Evolutionary conservation across 2,888 invertebrate genomes (phyloP), one percentile per base, ranked within the genome.

Genomic region (Eupithecia pulchellata): DNA sequence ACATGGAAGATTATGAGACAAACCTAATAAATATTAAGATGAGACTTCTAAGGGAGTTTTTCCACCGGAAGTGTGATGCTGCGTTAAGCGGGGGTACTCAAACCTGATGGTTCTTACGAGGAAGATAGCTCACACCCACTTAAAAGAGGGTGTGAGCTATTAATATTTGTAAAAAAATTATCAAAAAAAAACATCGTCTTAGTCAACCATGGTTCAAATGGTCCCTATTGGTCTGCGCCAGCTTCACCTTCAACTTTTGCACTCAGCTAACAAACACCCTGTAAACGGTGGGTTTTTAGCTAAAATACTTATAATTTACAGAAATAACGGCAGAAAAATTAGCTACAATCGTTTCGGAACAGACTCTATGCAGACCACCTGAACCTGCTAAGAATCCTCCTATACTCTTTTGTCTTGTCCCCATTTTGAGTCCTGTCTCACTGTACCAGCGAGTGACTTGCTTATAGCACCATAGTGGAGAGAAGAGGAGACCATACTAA

Each of bases 401-500:
- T 9, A 13, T 29, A 95, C 95, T 80, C 95, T 95, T 73, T 94
- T 94, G 83, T 96, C 96, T 86, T 96, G 96, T 9, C 97, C 97
- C 42, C 1, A 94, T 91, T 17, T 17, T 17, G 6, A 29, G 29
- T 13, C 94, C 95, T 1, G 94, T 91, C 82, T 97, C 96, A 73
- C 94, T 95, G 82, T 91, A 95, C 97, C 97, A 97, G 62, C 95
- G 88, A 0, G 93, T 94, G 9, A 95, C 93, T 0, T 96, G 96
- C 82, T 97, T 96, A 82, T 95, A 96, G 83, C 96, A 96, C 96
- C 96, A 97, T 52, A 96, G 95, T 0, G 95, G 96, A 25, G 95
- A 92, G 93, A 94, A 94, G 83, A 96, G 25, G 95, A 95, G 5
- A 95, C 95, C 6, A 95, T 4, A 60, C 34, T 30, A 32, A 92